A percentile compares a stretch with the other conserved stretches of the same genome.
phyloP scores from a whole-genome alignment of 2,113 vertebrate species.

The Microcebus jonahi region DNA sequence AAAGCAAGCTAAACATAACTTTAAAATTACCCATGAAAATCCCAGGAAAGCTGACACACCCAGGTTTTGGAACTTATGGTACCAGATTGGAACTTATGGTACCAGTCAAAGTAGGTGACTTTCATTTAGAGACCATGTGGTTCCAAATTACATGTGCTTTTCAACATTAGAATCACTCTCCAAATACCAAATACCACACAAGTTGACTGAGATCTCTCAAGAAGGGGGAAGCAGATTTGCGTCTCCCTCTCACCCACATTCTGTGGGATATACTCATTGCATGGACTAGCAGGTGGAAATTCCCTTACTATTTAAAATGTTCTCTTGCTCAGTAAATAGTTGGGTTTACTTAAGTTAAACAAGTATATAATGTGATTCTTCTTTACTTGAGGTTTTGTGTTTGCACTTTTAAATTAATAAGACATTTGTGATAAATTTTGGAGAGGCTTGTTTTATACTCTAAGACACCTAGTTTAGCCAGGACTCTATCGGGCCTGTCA shows the following conservation, averaged over 20 bases:
- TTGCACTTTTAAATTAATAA: constrained; percentile 52
- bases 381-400: not conserved
- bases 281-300: not conserved
- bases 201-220: constrained; percentile 25
- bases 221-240: not conserved
- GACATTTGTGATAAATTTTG: constrained; percentile 22
- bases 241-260: not conserved
- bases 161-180: constrained; percentile 40
- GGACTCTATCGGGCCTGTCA: not conserved
- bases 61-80: not conserved
- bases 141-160: constrained; percentile 48
- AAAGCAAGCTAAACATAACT: constrained; percentile 16
- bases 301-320: not conserved
- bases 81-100: not conserved
- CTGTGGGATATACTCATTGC: not conserved
- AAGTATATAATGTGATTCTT: not conserved
- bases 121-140: constrained; percentile 29
- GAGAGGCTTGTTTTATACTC: constrained; percentile 19
- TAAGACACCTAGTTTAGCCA: constrained; percentile 10
- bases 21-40: constrained; percentile 25
- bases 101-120: not conserved
- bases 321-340: not conserved
- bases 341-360: not conserved
- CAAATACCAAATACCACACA: not conserved
- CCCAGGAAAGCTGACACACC: not conserved